Conservation (phyloP, 2,888 invertebrate genomes). For the Pteria penguin region DNA sequence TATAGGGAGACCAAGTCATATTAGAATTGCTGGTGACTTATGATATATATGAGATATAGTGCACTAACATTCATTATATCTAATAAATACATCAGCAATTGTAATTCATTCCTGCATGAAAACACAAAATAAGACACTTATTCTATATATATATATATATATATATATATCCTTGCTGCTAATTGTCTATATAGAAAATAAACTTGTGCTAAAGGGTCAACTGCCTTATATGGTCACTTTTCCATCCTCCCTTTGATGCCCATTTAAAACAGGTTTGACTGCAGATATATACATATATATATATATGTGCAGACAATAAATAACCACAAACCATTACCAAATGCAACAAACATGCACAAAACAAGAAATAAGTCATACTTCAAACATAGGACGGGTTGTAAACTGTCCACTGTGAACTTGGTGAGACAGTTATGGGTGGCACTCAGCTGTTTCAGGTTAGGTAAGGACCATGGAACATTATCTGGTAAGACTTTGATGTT, state of each 20-base stretch:
- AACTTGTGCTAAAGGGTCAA: too few relatives aligned
- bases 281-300: background rate
- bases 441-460: slow-evolving; percentile 52
- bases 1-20: too few relatives aligned
- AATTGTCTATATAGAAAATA: background rate
- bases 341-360: background rate
- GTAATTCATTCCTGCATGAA: too few relatives aligned
- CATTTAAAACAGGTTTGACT: too few relatives aligned
- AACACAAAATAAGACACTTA: too few relatives aligned
- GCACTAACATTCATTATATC: too few relatives aligned
- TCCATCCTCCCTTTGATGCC: too few relatives aligned
- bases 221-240: too few relatives aligned
- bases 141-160: background rate
- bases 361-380: slow-evolving; percentile 47
- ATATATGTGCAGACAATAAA: background rate
- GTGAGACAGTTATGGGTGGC: slow-evolving; percentile 55
- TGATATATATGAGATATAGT: too few relatives aligned
- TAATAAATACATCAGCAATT: too few relatives aligned
- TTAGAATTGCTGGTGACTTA: too few relatives aligned
- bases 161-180: background rate
- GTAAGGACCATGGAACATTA: slow-evolving; percentile 64
- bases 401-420: slow-evolving; percentile 19
- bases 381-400: slow-evolving; percentile 39
- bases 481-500: slow-evolving; percentile 53
- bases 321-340: background rate